Percentiles rank a stretch among this genome's conserved stretches.
Evolutionary conservation across 2,113 vertebrate genomes (phyloP).

Genomic region (Arenaria interpres): DNA sequence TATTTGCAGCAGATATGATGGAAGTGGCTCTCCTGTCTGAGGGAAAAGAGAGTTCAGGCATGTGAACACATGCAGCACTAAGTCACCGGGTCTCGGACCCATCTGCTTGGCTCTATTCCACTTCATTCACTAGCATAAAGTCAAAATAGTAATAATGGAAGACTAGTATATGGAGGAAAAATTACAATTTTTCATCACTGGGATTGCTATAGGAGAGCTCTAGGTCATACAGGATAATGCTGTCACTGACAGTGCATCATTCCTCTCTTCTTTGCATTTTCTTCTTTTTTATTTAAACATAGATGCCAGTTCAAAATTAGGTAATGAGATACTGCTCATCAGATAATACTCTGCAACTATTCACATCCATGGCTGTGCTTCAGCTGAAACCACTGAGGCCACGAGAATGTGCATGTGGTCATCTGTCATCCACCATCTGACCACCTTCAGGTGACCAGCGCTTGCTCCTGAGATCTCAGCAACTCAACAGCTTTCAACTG

Average conservation of each 20-base stretch:
- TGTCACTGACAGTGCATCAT: neutral
- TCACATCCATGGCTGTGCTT: fast-evolving
- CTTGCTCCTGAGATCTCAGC: neutral
- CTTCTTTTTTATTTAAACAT: neutral
- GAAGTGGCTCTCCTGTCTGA: neutral
- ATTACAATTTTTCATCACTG: neutral
- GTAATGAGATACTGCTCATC: neutral
- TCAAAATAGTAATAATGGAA: neutral
- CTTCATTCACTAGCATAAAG: neutral
- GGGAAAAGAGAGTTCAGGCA: fast-evolving
- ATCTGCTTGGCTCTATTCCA: neutral
- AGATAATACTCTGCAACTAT: neutral
- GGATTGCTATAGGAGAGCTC: neutral
- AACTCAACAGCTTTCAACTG: neutral
- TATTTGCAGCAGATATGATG: fast-evolving
- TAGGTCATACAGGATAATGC: neutral
- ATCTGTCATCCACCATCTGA: neutral
- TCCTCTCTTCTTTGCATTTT: neutral
- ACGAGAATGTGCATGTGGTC: fast-evolving
- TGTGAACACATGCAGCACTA: neutral
- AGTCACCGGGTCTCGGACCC: neutral
- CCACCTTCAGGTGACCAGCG: neutral
- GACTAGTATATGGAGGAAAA: neutral
- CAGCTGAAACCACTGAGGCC: fast-evolving
- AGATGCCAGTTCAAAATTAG: neutral